Base-by-base conservation (phyloP, 2,113 vertebrate species). In the Brachyistius frenatus region DNA sequence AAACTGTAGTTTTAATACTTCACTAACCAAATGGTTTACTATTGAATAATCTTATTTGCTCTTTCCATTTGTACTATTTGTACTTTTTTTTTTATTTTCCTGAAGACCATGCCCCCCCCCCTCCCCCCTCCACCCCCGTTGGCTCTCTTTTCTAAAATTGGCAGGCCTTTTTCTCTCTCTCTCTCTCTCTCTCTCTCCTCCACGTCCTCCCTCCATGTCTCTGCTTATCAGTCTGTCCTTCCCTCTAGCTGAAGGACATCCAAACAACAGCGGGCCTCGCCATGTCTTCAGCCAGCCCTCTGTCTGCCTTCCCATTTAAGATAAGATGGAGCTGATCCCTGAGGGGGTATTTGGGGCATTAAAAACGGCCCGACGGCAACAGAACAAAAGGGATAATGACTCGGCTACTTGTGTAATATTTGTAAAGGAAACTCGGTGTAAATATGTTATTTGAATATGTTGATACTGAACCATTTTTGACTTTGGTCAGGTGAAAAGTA, bases 191-290 rank as follows among this genome's bases (percentile, higher is more conserved):
- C 76, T 23, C 61, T 62, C 75, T 83, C 67, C 54, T 70, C 71
- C 69, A 33, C 66, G 55, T 69, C 81, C 70, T 72, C 86, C 57
- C 44, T 79, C 60, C 62, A 11, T 60, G 49, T 84, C 78, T 72
- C 52, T 81, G 89, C 87, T 88, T 75, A 81, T 91, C 83, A 60
- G 69, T 64, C 62, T 58, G 89, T 86, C 91, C 91, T 91, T 87
- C 84, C 89, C 81, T 84, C 73, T 1, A 81, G 89, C 86, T 52
- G 81, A 80, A 92, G 89, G 89, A 89, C 89, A 68, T 87, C 84
- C 84, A 87, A 86, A 87, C 80, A 88, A 76, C 78, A 82, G 78
- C 65, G 15, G 65, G 62, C n/a, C 78, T 64, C 7, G 8, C 65
- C 30, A 3, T 72, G 84, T 85, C 85, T 84, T 78, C 87, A 78